These are phyloP conservation scores for Boloria selene DNA, from an alignment of 2,888 invertebrate genomes.

Conservation along the genomic window DNA sequence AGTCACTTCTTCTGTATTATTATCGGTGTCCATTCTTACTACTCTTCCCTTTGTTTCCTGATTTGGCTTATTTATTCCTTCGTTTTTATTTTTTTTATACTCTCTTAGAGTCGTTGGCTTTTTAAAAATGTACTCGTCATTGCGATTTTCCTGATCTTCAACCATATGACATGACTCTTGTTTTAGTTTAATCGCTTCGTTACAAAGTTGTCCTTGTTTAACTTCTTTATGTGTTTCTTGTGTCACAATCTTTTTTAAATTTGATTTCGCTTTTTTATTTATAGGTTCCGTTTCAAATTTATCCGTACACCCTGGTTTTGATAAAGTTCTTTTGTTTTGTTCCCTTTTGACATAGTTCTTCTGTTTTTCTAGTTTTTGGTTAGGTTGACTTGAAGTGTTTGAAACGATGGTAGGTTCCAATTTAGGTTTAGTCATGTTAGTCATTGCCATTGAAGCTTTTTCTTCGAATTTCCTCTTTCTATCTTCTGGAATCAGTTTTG, in stretches of 20 bases:
- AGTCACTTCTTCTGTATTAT: neutral
- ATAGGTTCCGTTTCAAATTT: neutral
- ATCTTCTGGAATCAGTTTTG: constrained; percentile 4
- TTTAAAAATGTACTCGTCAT: constrained; percentile 3
- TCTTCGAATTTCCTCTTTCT: constrained; percentile 13
- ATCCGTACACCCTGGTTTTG: neutral
- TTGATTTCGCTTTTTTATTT: constrained; percentile 3
- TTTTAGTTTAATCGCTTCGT: constrained; percentile 1
- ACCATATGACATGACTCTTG: neutral
- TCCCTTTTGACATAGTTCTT: constrained; percentile 1
- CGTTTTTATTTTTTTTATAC: constrained; percentile 9
- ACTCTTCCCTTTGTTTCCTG: neutral
- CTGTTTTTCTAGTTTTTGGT: neutral
- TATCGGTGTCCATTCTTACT: neutral
- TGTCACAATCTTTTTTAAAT: constrained; percentile 2
- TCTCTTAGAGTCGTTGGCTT: neutral
- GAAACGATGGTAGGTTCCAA: too few relatives aligned
- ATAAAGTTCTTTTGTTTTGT: neutral
- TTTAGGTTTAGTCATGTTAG: too few relatives aligned
- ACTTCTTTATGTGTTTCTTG: constrained; percentile 1
- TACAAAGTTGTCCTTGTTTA: constrained; percentile 4
- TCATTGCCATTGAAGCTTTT: neutral
- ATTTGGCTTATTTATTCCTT: constrained; percentile 1
- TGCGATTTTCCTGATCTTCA: too few relatives aligned
- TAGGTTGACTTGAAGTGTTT: too few relatives aligned